Evolutionary conservation across 2,797 vertebrate species (phyloP).

Genomic region (Lithobates pipiens): DNA sequence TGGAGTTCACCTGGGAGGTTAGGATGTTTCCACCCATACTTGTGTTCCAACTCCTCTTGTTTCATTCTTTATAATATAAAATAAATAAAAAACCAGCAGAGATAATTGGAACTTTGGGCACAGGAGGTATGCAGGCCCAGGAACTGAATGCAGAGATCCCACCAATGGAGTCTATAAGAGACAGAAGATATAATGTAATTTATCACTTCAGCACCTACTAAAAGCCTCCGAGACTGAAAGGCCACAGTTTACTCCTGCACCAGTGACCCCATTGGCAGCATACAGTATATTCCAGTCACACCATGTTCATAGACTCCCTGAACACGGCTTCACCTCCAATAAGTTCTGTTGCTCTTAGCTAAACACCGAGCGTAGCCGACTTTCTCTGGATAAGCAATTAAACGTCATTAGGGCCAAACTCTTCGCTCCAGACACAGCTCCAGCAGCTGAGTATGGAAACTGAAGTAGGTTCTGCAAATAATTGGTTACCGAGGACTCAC

Average conservation of each 20-base stretch:
- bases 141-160: no score
- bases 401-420: constrained; percentile 47
- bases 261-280: neutral
- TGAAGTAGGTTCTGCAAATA: constrained; percentile 46
- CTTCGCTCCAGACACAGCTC: constrained; percentile 48
- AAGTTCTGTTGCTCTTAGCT: neutral
- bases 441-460: constrained; percentile 51
- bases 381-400: constrained; percentile 56
- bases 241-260: neutral
- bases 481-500: constrained; percentile 38
- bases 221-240: neutral
- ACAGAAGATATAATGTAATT: no score
- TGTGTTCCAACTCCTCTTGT: no score
- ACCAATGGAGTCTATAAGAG: no score
- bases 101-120: no score
- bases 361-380: constrained; percentile 35
- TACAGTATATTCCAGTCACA: constrained; percentile 9
- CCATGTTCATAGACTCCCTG: neutral
- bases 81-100: no score
- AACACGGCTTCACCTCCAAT: constrained; percentile 29
- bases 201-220: no score
- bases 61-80: no score
- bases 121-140: no score
- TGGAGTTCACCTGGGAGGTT: no score
- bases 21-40: no score